Evolutionary conservation across 2,113 vertebrate genomes (phyloP), one percentile per base, ranked within the genome.

Genomic region (Pungitius pungitius): DNA sequence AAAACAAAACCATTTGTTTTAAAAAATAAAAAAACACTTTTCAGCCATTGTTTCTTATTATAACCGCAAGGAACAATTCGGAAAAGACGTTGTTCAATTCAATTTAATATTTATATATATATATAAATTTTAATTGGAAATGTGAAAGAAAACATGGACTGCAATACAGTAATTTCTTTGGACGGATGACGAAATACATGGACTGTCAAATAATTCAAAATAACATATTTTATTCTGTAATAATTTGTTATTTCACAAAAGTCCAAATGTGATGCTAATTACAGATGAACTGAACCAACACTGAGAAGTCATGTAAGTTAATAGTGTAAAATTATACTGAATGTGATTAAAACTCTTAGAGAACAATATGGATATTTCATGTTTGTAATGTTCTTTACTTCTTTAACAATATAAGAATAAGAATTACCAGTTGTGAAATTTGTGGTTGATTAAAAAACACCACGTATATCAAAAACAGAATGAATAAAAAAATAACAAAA

Each of bases 1-100:
- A 35, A 64, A 63, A 55, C 11, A 74, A 51, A 80, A 56, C 3
- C 18, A 61, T 43, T 63, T 26, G 18, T 11, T 57, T 81, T 77
- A 27, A 24, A 27, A n/a, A 73, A 66, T 30, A 30, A 30, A 35
- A 6, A 35, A 35, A 35, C 5, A 35, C 4, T 7, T 35, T 35
- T 30, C 30, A 7, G 33, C 62, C 43, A 80, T 75, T 40, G 14
- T 60, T 65, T 63, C 56, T 49, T 52, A 26, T 52, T 59, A 58
- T 77, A 26, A 22, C 42, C 47, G 4, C 27, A 27, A 64, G 52
- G 68, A 35, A 45, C 35, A 64, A 22, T 55, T 39, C 8, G 47
- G 24, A 66, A 62, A 40, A 58, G 14, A 49, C 8, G 33, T 55
- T 10, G 8, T 13, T 30, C 9, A 37, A 4, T 69, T 60, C 39